These are phyloP conservation scores for Myiotriccus ornatus DNA, from an alignment of 2,797 vertebrate species.

Conservation along the genomic window DNA sequence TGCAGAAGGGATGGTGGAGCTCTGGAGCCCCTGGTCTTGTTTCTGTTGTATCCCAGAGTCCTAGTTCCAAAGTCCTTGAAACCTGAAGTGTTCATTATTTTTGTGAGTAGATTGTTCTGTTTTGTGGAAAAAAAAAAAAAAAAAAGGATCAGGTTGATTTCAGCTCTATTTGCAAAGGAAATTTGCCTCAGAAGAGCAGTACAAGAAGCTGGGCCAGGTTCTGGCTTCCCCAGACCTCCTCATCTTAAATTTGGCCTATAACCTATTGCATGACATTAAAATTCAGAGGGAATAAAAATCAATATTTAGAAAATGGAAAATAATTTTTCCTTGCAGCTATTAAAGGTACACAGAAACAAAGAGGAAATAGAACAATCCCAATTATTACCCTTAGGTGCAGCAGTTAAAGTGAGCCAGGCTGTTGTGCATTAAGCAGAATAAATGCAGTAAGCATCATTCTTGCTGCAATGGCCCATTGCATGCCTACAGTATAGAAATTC, in stretches of 20 bases:
- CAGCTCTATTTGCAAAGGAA: background rate
- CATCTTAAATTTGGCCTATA: background rate
- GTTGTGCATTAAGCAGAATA: background rate
- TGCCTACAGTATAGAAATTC: background rate
- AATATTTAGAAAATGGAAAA: background rate
- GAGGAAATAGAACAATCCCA: background rate
- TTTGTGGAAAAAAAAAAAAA: background rate
- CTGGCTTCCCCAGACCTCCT: background rate
- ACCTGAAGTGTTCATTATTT: slow-evolving; percentile 53
- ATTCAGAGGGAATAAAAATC: background rate
- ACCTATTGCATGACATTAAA: background rate
- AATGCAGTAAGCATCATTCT: background rate
- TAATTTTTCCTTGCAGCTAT: background rate
- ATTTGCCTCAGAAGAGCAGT: background rate
- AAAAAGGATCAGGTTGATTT: background rate
- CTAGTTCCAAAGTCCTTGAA: slow-evolving; percentile 50
- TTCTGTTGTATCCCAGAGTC: slow-evolving; percentile 54
- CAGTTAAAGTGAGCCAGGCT: background rate
- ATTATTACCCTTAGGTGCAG: background rate
- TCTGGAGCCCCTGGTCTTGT: slow-evolving; percentile 31
- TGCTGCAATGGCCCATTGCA: background rate
- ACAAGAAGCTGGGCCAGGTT: background rate
- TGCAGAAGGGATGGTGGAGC: slow-evolving; percentile 25
- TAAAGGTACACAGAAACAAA: background rate
- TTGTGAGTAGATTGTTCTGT: slow-evolving; percentile 62